phyloP scores from a whole-genome alignment of 2,113 vertebrate genomes.

The Panthera tigris region DNA sequence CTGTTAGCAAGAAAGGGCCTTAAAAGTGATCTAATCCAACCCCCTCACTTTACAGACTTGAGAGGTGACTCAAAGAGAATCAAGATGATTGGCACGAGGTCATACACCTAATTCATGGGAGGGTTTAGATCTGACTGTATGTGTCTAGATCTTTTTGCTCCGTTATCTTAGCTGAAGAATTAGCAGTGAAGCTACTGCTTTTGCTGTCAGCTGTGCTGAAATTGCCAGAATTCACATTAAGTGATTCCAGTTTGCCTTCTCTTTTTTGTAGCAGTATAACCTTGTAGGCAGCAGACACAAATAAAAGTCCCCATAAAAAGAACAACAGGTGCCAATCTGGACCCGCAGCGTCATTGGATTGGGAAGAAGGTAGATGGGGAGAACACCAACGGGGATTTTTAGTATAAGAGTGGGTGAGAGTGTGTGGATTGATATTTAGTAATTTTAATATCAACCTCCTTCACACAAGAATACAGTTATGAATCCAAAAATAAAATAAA shows the following conservation, averaged over 20 bases:
- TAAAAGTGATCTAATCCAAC: conserved; percentile 43
- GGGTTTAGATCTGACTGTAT: neutral
- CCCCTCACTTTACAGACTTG: conserved; percentile 42
- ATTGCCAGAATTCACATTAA: neutral
- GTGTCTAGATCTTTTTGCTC: neutral
- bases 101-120: neutral
- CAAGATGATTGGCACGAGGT: conserved; percentile 45
- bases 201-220: neutral
- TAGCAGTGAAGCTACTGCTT: neutral
- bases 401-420: neutral
- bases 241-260: neutral
- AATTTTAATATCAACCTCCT: neutral
- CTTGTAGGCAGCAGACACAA: neutral
- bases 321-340: neutral
- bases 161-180: neutral
- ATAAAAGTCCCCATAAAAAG: neutral
- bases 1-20: neutral
- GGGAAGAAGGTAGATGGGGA: neutral
- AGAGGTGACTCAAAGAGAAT: conserved; percentile 56
- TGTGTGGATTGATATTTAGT: neutral
- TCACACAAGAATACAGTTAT: conserved; percentile 6
- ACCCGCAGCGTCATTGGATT: neutral
- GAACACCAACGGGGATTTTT: neutral
- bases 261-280: neutral
- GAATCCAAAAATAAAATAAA: conserved; percentile 20